Base-by-base conservation (phyloP, 2,113 vertebrate species). In the Prionailurus bengalensis region DNA sequence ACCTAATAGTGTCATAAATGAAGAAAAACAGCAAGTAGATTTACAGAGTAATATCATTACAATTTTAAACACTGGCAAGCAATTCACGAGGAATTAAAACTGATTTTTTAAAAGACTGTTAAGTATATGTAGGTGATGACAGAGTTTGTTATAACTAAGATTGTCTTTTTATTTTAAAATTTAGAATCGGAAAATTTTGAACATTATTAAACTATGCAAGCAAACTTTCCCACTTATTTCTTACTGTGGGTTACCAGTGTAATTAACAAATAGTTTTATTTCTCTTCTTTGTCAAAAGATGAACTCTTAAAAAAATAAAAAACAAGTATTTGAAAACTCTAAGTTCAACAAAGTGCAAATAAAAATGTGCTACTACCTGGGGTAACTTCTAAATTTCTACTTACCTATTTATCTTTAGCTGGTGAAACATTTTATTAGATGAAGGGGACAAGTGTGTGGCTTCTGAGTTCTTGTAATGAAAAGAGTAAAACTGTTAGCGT, bases 181-280 rank as follows among this genome's bases (percentile, higher is more conserved):
- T 53, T 70, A 89, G 16, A 96, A 70, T 84, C 21, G 89, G 42
- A 74, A 70, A 17, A 58, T 19, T 81, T 48, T n/a, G 21, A 94
- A 31, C 27, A 95, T 78, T 13, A 39, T 45, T 31, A 70, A 94
- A 79, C 6, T 66, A 74, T 48, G 16, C 11, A 95, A 66, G n/a
- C 21, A 83, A 94, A 80, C 63, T 74, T 91, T 92, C 11, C 29
- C 31, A 91, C 7, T 94, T 84, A 89, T 84, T 95, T 97, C 53
- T 92, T 83, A 25, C 70, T 53, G 73, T 73, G 7, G 23, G 27
- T 91, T 92, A 89, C n/a, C 85, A 63, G 31, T 70, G 7, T 63
- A 89, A 94, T 96, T 58, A 80, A 15, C 84, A 29, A 92, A 94
- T 45, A 36, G 16, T 42, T 94, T 95, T 71, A 70, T 21, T 74